Percentiles rank a stretch among this genome's conserved stretches.
Evolutionary conservation across 2,113 vertebrate genomes (phyloP).

Genomic region (Passer domesticus): DNA sequence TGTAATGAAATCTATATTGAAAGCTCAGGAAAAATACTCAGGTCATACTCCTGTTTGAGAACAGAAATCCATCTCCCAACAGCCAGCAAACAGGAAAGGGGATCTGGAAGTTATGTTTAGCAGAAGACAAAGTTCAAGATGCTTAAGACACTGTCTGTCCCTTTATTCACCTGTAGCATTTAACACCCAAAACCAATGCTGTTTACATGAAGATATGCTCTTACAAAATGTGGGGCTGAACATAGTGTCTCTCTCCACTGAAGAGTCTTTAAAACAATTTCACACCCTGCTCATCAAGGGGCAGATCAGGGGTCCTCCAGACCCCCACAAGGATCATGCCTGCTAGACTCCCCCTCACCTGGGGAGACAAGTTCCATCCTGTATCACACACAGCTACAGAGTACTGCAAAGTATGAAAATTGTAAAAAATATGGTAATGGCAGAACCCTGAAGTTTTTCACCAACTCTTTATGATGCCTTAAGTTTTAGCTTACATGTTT

Average conservation of each 20-base stretch:
- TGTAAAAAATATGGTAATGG: neutral
- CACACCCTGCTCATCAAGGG: neutral
- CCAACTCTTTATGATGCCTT: neutral
- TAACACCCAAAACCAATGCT: neutral
- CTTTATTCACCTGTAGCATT: neutral
- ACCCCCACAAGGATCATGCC: neutral
- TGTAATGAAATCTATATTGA: neutral
- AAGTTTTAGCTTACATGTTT: neutral
- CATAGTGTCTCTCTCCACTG: accelerated
- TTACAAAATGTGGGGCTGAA: neutral
- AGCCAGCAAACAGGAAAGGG: neutral
- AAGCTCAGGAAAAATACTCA: neutral
- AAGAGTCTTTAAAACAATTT: neutral
- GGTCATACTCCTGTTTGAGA: neutral
- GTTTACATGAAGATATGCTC: neutral
- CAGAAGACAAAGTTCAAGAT: neutral
- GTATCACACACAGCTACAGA: neutral
- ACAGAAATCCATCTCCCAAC: neutral
- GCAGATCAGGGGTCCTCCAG: neutral
- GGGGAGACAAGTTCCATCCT: neutral
- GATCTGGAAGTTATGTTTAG: neutral
- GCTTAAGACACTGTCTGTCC: neutral
- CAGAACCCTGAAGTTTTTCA: neutral
- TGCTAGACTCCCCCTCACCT: neutral
- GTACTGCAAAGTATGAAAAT: neutral